Evolutionary conservation across 1,140 invertebrate genomes (phyloP), one percentile per base, ranked within the genome.

Genomic region (Saccostrea cuccullata): DNA sequence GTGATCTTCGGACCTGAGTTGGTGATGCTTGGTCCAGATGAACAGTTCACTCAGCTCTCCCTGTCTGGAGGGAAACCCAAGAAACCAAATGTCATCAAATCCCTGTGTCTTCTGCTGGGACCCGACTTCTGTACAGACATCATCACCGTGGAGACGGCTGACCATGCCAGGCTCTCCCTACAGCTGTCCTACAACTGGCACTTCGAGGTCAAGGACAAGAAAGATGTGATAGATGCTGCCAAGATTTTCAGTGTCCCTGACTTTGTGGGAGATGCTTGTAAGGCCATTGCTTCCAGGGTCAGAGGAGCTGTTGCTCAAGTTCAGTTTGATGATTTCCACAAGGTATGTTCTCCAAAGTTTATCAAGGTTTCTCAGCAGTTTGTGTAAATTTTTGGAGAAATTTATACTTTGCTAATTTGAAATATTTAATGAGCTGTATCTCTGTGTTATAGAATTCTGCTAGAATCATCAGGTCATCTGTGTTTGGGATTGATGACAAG

Each of bases 141-240:
- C 82, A 95, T 96, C 83, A 93, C 93, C 30, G 95, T 96, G 26
- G 96, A 96, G 92, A 96, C 96, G 40, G 94, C 96, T 77, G 96
- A 96, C 91, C 96, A 96, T 91, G 96, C 96, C 23, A 86, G 96
- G 17, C 94, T 96, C 15, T 94, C 93, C 2, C 92, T 96, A 2
- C 95, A 96, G 89, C 90, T 96, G 1, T 94, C 96, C 26, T 96
- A 96, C 90, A 96, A 96, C 91, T 96, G 96, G 95, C 95, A 96
- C 90, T 96, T 96, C 94, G 94, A 95, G 40, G 82, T 94, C 20
- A 89, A 88, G 13, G 91, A 94, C 56, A 95, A 94, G 90, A 85
- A 90, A 11, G 67, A 91, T 56, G 47, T 88, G 5, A 91, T 90
- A 77, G 94, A 94, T 55, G 94, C 94, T 40, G 92, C 94, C 17